Percentiles rank a stretch among this genome's conserved stretches.
phyloP scores from a whole-genome alignment of 2,888 invertebrate species.

The Plebejus argus region DNA sequence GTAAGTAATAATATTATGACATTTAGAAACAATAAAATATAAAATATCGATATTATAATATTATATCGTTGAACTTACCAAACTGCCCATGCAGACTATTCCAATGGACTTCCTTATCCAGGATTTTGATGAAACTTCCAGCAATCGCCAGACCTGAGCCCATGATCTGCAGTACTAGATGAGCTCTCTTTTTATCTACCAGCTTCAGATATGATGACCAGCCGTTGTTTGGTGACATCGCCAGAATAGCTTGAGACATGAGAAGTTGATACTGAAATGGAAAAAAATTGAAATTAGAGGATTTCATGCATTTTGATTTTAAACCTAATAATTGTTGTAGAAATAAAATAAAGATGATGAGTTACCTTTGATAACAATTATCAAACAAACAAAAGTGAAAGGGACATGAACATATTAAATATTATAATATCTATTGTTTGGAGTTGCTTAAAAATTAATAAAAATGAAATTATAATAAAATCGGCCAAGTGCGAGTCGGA shows the following conservation, averaged over 20 bases:
- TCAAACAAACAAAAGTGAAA: too few relatives aligned
- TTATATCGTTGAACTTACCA: slow-evolving; percentile 48
- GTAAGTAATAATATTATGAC: too few relatives aligned
- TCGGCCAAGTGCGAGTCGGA: too few relatives aligned
- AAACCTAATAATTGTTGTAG: too few relatives aligned
- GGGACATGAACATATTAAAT: too few relatives aligned
- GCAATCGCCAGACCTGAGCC: slow-evolving; percentile 62
- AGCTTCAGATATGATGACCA: slow-evolving; percentile 61
- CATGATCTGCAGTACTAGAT: slow-evolving; percentile 60
- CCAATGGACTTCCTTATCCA: slow-evolving; percentile 52
- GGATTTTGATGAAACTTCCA: slow-evolving; percentile 58
- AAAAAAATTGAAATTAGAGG: background rate
- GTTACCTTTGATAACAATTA: too few relatives aligned
- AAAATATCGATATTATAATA: too few relatives aligned
- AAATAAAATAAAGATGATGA: too few relatives aligned
- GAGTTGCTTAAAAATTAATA: too few relatives aligned
- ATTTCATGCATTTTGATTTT: background rate
- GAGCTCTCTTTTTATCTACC: slow-evolving; percentile 59
- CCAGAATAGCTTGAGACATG: slow-evolving; percentile 65
- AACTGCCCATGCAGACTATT: slow-evolving; percentile 60
- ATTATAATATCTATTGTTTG: too few relatives aligned
- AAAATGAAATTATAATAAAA: too few relatives aligned
- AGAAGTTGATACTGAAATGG: slow-evolving; percentile 63
- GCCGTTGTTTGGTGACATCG: slow-evolving; percentile 58
- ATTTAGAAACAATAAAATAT: too few relatives aligned